phyloP scores from a whole-genome alignment of 1,140 invertebrate species.

The Lepidostoma basale region DNA sequence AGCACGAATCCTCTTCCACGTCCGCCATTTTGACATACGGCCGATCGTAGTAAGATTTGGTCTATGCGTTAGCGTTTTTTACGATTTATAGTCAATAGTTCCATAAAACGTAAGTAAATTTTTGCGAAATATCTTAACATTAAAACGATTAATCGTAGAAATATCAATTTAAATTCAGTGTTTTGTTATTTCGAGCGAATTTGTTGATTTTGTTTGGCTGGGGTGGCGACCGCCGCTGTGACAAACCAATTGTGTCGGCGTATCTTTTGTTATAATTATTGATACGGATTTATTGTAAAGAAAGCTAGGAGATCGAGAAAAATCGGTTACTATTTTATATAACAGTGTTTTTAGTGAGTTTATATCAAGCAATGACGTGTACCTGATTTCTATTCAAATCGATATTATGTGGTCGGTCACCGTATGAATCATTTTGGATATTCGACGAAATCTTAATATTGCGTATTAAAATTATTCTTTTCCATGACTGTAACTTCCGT shows the following conservation, averaged over 20 bases:
- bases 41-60: constrained; percentile 70
- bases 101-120: constrained; percentile 65
- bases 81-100: constrained; percentile 67
- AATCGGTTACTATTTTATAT: not conserved
- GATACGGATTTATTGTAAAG: constrained; percentile 3
- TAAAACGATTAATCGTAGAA: constrained; percentile 1
- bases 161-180: constrained; percentile 13
- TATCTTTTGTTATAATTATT: constrained; percentile 36
- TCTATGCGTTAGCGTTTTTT: constrained; percentile 72
- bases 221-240: constrained; percentile 44
- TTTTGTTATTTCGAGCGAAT: constrained; percentile 31
- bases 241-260: constrained; percentile 42
- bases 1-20: constrained; percentile 73
- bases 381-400: constrained; percentile 30
- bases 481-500: not conserved
- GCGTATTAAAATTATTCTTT: constrained; percentile 9
- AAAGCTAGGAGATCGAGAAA: not conserved
- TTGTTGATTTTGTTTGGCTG: constrained; percentile 35
- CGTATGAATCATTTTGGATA: constrained; percentile 33
- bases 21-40: constrained; percentile 81
- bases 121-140: not conserved
- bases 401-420: constrained; percentile 33
- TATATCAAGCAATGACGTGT: constrained; percentile 9
- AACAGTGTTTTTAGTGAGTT: not conserved
- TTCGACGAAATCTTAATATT: constrained; percentile 28